Conservation (phyloP, 1,140 invertebrate species). For the Dendrolimus punctatus region DNA sequence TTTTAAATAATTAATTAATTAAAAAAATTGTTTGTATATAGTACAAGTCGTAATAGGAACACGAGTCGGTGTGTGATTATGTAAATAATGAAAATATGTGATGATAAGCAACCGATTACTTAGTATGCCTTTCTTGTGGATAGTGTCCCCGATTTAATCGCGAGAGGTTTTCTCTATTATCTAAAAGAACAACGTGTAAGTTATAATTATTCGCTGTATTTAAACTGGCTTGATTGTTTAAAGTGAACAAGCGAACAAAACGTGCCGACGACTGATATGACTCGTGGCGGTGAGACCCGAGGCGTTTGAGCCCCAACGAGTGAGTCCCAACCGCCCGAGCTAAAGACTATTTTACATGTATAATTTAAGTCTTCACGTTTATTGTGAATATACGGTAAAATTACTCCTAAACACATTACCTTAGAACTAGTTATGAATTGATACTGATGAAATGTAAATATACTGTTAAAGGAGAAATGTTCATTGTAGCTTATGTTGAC, state of each 20-base stretch:
- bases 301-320: conserved; percentile 26
- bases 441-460: conserved; percentile 59
- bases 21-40: conserved; percentile 67
- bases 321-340: not conserved
- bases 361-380: conserved; percentile 54
- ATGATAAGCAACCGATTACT: conserved; percentile 27
- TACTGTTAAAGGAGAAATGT: conserved; percentile 64
- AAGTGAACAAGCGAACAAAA: conserved; percentile 51
- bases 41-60: conserved; percentile 66
- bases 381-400: conserved; percentile 68
- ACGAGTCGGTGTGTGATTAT: conserved; percentile 36
- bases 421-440: conserved; percentile 33
- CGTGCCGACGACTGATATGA: conserved; percentile 34
- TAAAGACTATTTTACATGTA: conserved; percentile 34
- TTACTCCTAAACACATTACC: conserved; percentile 49
- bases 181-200: conserved; percentile 27
- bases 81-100: conserved; percentile 57
- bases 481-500: conserved; percentile 71
- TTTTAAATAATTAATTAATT: conserved; percentile 44
- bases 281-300: not conserved
- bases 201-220: conserved; percentile 55
- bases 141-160: conserved; percentile 22
- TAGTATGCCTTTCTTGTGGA: conserved; percentile 24
- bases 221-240: conserved; percentile 59
- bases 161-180: conserved; percentile 23